Conservation (phyloP, 2,888 invertebrate species). For the Lepidonotus clava region DNA sequence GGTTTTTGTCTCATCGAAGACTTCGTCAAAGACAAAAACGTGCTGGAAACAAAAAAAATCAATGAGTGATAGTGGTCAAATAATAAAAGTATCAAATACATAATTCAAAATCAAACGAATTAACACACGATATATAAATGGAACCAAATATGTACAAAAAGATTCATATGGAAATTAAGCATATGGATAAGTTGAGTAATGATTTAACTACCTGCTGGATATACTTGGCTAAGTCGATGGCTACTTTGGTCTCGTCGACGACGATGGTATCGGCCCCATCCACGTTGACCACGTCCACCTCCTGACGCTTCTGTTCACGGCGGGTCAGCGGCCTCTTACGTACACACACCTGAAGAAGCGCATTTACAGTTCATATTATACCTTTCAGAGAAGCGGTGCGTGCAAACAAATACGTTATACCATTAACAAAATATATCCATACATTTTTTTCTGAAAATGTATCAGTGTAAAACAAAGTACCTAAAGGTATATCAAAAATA, state of each 20-base stretch:
- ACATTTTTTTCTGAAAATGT: no score
- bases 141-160: neutral
- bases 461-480: no score
- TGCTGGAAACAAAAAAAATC: slow-evolving; percentile 71
- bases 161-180: neutral
- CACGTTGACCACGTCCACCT: slow-evolving; percentile 72
- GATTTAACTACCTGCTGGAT: slow-evolving; percentile 73
- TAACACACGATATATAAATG: no score
- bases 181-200: neutral
- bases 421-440: no score
- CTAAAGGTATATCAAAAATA: no score
- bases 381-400: no score
- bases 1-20: slow-evolving; percentile 74
- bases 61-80: neutral
- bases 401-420: no score
- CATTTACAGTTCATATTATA: no score
- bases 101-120: no score
- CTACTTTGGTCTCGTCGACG: slow-evolving; percentile 76
- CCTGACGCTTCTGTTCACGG: slow-evolving; percentile 71
- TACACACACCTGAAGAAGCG: slow-evolving; percentile 72
- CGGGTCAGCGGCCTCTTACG: slow-evolving; percentile 76
- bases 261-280: slow-evolving; percentile 71
- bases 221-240: slow-evolving; percentile 78
- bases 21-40: slow-evolving; percentile 79
- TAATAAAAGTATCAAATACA: no score